Evolutionary conservation across 2,888 invertebrate genomes (phyloP).

Genomic region (Meteorus cinctellus): DNA sequence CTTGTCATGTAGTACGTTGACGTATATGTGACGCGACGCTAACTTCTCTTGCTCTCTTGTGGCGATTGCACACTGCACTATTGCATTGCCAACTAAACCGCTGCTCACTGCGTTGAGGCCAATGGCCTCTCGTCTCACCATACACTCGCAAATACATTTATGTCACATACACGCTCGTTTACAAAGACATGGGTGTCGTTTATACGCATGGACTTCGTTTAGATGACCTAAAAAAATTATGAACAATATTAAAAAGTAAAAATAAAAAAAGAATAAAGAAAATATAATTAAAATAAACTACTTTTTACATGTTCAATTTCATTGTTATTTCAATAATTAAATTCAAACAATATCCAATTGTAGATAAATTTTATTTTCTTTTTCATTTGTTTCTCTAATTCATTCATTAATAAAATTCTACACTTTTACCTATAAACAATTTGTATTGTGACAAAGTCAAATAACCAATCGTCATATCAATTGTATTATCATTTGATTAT

Average conservation of each 20-base stretch:
- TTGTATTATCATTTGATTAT: neutral
- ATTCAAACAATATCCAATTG: neutral
- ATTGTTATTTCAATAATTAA: neutral
- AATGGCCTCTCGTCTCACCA: constrained; percentile 57
- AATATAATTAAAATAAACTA: too few species aligned
- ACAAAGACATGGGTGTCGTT: constrained; percentile 6
- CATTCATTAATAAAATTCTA: neutral
- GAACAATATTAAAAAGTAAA: neutral
- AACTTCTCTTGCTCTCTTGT: constrained; percentile 23
- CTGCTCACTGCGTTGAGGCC: constrained; percentile 50
- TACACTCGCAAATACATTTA: constrained; percentile 14
- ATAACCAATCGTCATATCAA: neutral
- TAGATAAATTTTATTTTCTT: neutral
- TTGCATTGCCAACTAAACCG: constrained; percentile 53
- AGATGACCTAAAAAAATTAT: constrained; percentile 18
- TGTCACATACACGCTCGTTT: neutral
- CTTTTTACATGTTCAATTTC: too few species aligned
- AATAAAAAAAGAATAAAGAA: neutral
- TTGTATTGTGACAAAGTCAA: neutral
- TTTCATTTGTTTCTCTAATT: neutral
- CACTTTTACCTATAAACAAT: neutral
- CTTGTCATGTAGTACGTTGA: neutral
- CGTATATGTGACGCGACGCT: neutral
- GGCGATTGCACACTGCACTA: constrained; percentile 65
- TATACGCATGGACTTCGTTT: constrained; percentile 7